Evolutionary conservation across 2,113 vertebrate species (phyloP).

Genomic region (Pterocles gutturalis): DNA sequence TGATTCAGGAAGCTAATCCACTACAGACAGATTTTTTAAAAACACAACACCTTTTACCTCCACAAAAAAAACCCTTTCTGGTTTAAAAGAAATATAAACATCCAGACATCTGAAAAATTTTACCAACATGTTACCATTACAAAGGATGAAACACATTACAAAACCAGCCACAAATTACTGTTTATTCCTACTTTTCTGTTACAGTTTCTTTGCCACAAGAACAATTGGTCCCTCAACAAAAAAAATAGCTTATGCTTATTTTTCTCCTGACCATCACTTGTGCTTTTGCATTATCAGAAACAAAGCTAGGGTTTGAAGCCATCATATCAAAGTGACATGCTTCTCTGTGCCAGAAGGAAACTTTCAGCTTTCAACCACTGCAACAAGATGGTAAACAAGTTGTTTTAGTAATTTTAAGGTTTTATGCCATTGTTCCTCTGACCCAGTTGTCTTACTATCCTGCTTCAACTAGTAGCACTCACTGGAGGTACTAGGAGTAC

Average conservation of each 20-base stretch:
- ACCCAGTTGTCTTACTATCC: background rate
- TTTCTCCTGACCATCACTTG: background rate
- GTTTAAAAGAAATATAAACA: background rate
- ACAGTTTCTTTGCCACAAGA: background rate
- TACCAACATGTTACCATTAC: background rate
- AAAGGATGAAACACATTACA: background rate
- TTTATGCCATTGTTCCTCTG: background rate
- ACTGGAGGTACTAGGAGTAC: background rate
- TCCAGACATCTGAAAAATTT: accelerated
- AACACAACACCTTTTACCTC: background rate
- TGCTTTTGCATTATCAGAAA: background rate
- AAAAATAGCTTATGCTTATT: background rate
- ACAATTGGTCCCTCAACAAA: too few relatives aligned
- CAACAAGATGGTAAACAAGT: background rate
- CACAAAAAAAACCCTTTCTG: background rate
- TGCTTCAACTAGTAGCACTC: background rate
- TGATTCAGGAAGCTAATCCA: background rate
- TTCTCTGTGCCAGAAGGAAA: background rate
- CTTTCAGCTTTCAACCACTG: background rate
- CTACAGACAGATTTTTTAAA: background rate
- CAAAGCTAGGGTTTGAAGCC: background rate
- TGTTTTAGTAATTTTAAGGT: background rate
- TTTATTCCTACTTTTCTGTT: background rate
- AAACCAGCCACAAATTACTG: background rate
- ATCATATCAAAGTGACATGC: background rate